phyloP scores from a whole-genome alignment of 2,113 vertebrate genomes.

The Hemiscyllium ocellatum region DNA sequence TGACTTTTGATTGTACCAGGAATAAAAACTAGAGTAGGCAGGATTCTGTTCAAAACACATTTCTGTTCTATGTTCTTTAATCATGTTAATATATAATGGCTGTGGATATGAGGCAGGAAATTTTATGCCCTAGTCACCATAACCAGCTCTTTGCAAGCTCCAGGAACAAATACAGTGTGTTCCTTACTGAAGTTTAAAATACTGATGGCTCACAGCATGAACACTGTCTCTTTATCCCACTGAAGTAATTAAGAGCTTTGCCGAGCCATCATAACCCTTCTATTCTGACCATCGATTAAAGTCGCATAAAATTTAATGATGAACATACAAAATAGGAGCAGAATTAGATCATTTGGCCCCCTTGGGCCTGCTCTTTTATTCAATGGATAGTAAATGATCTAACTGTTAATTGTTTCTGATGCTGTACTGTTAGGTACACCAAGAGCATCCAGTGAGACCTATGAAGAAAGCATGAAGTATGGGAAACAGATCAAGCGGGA shows the following conservation, averaged over 20 bases:
- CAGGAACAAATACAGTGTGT: neutral
- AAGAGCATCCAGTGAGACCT: slow-evolving; percentile 75
- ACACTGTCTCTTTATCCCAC: neutral
- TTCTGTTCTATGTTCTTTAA: neutral
- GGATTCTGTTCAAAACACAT: neutral
- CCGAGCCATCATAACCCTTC: neutral
- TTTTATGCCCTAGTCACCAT: neutral
- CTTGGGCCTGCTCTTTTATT: no score
- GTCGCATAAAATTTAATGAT: neutral
- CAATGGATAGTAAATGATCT: no score
- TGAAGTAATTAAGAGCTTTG: neutral
- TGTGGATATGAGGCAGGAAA: neutral
- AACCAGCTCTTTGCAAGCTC: neutral
- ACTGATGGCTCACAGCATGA: neutral
- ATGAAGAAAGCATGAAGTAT: slow-evolving; percentile 88
- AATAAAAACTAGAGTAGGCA: neutral
- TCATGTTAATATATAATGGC: neutral
- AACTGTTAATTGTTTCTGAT: neutral
- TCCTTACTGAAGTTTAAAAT: neutral
- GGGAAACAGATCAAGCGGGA: slow-evolving; percentile 91
- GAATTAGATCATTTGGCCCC: no score
- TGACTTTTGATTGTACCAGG: neutral
- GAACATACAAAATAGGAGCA: no score
- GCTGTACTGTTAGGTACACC: slow-evolving; percentile 72
- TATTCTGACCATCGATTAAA: neutral